Base-by-base conservation (phyloP, 2,113 vertebrate species). In the Raphicerus campestris region DNA sequence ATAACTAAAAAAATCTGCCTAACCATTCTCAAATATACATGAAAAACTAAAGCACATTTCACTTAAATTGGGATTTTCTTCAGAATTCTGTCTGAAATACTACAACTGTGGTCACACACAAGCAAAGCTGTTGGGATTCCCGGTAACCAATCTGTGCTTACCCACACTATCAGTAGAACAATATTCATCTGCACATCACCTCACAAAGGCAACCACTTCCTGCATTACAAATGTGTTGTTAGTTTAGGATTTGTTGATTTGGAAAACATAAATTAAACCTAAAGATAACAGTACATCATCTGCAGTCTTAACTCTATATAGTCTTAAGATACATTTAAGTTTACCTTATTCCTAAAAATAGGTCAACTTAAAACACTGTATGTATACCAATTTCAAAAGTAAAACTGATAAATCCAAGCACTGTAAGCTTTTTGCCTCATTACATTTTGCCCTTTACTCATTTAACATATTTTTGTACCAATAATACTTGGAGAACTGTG, bases 221-320 rank as follows among this genome's bases (percentile, higher is more conserved):
- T 92, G 10, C 17, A 77, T 17, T 81, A n/a, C 87, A 81, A 90
- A 24, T 91, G 19, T 11, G 4, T 32, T 96, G 58, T 49, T 93
- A 32, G 80, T 93, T 96, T 89, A 93, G 8, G 3, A 93, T 93
- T 75, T 56, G 13, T n/a, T 77, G 35, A 94, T 84, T 90, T 20
- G 61, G 20, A 94, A 96, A 97, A 89, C 47, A 86, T 30, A 88
- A 86, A 87, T 35, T 80, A 90, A 95, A 95, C 58, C 16, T 58
- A 89, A 73, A 42, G n/a, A 7, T 78, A 87, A 87, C 1, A 42
- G 24, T 86, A 55, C 2, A 83, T 60, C 10, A 96, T 32, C 30
- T 84, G 95, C 0, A 56, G 22, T 42, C 35, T 53, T 80, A 89
- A 30, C 17, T 35, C 58, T 89, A 53, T 4, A 61, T 3, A 56